Base-by-base conservation (phyloP, 2,888 invertebrate genomes). In the Bombylius major region DNA sequence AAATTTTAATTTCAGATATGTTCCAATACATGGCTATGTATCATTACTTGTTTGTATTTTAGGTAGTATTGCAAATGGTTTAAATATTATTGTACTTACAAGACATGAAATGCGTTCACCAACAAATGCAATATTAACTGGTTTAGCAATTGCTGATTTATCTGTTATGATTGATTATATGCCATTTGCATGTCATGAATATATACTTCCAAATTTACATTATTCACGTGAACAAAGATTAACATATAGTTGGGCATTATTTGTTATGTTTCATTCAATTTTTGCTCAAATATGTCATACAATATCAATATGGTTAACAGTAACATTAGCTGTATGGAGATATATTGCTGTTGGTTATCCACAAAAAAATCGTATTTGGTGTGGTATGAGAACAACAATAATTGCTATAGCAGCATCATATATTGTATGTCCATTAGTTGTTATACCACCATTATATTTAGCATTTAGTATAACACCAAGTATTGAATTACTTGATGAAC, bases 161-260 rank as follows among this genome's bases (percentile, higher is more conserved):
- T 79, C 93, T n/a, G 94, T 95, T 14, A 95, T 96, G 86, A 78
- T 95, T 65, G 92, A 92, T 66, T 96, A 95, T 72, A 87, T 96
- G 61, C 94, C 95, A 0, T 94, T 89, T 70, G 86, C 88, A 4
- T 80, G 87, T 54, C 89, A 91, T 70, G 84, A 84, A 70, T 88
- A 87, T 66, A 80, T 90, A 58, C 80, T 84, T 62, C 63, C 62
- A 7, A 67, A 64, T 44, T 66, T 72, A 53, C 69, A 62, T 51
- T 75, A 66, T 73, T 78, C 62, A 61, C 64, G 77, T n/a, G 73
- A 76, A 48, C 77, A 79, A 56, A 78, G 77, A 47, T 79, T 78
- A 60, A 79, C 79, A 47, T 91, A 89, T 70, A 78, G 82, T 4
- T 90, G 89, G 87, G 83, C 89, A 0, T 79, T 86, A 32, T 91